Evolutionary conservation across 2,113 vertebrate species (phyloP), one percentile per base, ranked within the genome.

Genomic region (Naja naja): DNA sequence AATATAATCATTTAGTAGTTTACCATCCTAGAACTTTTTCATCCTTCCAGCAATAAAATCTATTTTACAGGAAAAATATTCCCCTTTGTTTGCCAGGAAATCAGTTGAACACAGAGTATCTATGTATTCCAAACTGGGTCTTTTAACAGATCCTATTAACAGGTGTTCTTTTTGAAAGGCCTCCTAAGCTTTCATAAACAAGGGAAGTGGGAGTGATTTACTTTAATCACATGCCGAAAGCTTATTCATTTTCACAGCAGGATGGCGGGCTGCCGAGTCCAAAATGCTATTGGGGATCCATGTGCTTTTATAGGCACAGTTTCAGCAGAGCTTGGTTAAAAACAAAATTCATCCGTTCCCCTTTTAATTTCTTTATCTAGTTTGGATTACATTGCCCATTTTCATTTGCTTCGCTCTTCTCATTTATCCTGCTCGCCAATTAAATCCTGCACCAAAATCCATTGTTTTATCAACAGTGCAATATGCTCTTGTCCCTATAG

Each of bases 351-450:
- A 92, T 10, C 25, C 93, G 25, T 39, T 93, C 85, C 89, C 43
- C 58, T 45, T 69, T 54, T 54, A 55, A 88, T 90, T 96, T 94
- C 95, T 94, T 96, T 86, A 95, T 95, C 88, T 93, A 47, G 56
- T 95, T 90, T n/a, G 91, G 86, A 95, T 94, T 95, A 92, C 95
- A 95, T 96, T 89, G 43, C 69, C 94, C 90, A 93, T 89, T 94
- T 95, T 87, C 27, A 10, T 89, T 93, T 0, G 5, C 54, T 0
- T 20, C 39, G 90, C 81, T 74, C 55, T 34, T 85, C 47, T 7
- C 43, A 52, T 52, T 53, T 16, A 81, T 91, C 90, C 86, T 88
- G 27, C 91, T 90, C 90, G 90, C 86, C 54, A 7, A 22, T 94
- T 90, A 54, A 9, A 85, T 91, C 43, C 52, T 0, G 34, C 2